Base-by-base conservation (phyloP, 1,140 invertebrate species). In the Harpegnathos saltator region DNA sequence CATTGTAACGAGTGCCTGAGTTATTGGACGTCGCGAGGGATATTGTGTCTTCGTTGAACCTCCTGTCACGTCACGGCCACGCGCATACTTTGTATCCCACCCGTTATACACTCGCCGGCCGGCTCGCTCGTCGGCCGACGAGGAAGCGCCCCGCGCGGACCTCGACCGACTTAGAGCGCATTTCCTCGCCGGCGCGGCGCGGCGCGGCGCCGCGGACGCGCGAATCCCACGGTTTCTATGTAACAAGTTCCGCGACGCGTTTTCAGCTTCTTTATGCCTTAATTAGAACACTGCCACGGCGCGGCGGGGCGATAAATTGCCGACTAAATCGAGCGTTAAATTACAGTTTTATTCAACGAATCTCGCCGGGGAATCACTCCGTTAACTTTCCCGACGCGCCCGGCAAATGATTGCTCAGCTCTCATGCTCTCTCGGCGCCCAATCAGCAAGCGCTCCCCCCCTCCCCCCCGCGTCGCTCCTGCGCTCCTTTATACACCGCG, bases 1-100 rank as follows among this genome's bases (percentile, higher is more conserved):
- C 80, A 82, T 82, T 82, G 80, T 82, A 82, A 82, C 80, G 80
- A 82, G 80, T 56, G 33, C 29, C 59, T 82, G 80, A 82, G 80
- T 82, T 75, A 82, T 82, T 82, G 61, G 59, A 82, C 61, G 71
- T 82, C 80, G 80, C 72, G 38, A 44, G 61, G 48, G 24, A 82
- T 75, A 82, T 82, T 74, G 80, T 82, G 69, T 75, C 59, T 72
- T 65, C 52, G 61, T 75, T 82, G 80, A 75, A 82, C 38, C 80
- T 56, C 59, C 71, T 75, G 80, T 82, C 80, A 75, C 61, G 71
- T 82, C 72, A 82, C 59, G 26, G 59, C 59, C 69, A 65, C 59
- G 80, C 52, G 50, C 72, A 58, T 75, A 82, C 71, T 82, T 82
- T 82, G 48, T 82, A 82, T 65, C 69, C 29, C 69, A 75, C 22